Evolutionary conservation across 2,888 invertebrate species (phyloP).

Genomic region (Tenthredo mesomela): DNA sequence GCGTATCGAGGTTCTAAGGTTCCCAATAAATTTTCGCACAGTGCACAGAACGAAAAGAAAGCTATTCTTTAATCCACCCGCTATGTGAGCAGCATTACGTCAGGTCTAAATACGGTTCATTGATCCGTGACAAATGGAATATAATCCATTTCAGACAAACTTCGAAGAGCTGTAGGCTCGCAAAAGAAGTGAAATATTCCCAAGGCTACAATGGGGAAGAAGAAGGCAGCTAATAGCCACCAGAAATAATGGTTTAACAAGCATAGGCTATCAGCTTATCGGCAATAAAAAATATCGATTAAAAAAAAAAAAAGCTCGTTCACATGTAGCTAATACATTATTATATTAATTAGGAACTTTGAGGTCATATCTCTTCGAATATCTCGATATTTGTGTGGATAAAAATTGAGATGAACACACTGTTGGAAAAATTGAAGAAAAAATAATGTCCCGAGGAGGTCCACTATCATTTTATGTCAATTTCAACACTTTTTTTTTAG

Average conservation of each 20-base stretch:
- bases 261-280: neutral
- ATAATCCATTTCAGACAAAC: constrained; percentile 32
- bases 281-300: neutral
- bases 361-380: no score
- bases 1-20: no score
- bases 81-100: constrained; percentile 25
- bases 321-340: neutral
- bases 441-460: no score
- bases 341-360: no score
- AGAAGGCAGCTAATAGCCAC: neutral
- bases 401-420: neutral
- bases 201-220: neutral
- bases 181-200: neutral
- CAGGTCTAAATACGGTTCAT: constrained; percentile 46
- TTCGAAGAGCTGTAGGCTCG: neutral
- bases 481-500: no score
- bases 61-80: constrained; percentile 23
- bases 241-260: neutral
- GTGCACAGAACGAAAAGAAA: neutral
- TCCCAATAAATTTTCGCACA: no score
- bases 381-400: neutral
- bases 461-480: no score
- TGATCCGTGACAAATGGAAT: constrained; percentile 48
- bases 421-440: no score
- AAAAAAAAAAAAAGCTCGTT: neutral